Base-by-base conservation (phyloP, 2,888 invertebrate genomes). In the Cephus sareptanus region DNA sequence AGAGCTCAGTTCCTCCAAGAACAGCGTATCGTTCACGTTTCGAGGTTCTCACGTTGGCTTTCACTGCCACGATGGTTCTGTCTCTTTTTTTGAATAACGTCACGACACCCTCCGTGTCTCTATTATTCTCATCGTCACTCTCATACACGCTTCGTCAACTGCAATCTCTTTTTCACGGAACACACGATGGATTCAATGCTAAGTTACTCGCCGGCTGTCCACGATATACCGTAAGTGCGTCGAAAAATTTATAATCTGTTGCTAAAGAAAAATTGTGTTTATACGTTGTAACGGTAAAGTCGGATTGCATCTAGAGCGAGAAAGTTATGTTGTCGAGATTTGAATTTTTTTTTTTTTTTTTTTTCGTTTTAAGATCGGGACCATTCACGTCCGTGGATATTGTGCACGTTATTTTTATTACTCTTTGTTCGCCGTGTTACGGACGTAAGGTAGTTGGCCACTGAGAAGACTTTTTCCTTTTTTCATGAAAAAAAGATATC, bases 1-100 rank as follows among this genome's bases (percentile, higher is more conserved):
- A 91, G 87, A 89, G 89, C 85, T 90, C 91, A 91, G 91, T 91
- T 89, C 88, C 87, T 89, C 88, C 87, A 89, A 90, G 89, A 90
- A 87, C 83, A 90, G 89, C 90, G 91, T 89, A 85, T 78, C 78
- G 78, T 80, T 77, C 78, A 76, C 78, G 68, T 76, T 78, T 71
- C 69, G 40, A 84, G 82, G 77, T 81, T 78, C 77, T 80, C 83
- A 83, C 79, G 79, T 82, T 81, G 79, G 78, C 78, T 71, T 71
- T 23, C 71, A 33, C 31, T 31, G 71, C 33, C 71, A 34, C 33
- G 71, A 71, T 56, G 56, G 56, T 71, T 71, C 71, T 71, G 71
- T 71, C 71, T 71, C 71, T 71, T 71, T 71, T 34, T 71, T 71
- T 56, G 9, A 23, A 56, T 56, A 56, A 56, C 9, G 56, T 56